Percentiles rank a stretch among this genome's conserved stretches.
Conservation (phyloP, 2,797 vertebrate species). For the Limosa lapponica region DNA sequence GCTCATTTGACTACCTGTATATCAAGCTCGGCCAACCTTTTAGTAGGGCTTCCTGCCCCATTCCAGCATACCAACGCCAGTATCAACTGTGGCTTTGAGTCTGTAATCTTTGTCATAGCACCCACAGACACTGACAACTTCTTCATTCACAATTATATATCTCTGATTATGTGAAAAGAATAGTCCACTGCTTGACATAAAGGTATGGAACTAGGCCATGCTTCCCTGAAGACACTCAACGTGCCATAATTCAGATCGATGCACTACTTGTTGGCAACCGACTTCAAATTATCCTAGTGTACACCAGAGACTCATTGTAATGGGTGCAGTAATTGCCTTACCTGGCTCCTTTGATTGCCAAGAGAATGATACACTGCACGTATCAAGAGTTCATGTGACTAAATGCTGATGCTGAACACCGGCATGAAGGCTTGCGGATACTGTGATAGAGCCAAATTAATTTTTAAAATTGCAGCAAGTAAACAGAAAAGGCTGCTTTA, state of each 20-base stretch:
- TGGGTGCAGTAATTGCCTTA: background rate
- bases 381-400: background rate
- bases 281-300: background rate
- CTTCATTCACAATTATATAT: background rate
- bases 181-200: background rate
- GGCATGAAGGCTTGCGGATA: background rate
- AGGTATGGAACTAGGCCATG: background rate
- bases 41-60: background rate
- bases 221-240: background rate
- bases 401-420: background rate
- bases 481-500: background rate
- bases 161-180: background rate
- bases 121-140: background rate
- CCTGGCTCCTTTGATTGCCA: background rate
- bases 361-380: background rate
- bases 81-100: background rate
- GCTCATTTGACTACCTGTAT: conserved; percentile 37
- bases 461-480: background rate
- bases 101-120: background rate
- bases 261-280: background rate
- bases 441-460: background rate
- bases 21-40: background rate
- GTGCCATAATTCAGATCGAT: accelerated
- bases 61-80: background rate
- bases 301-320: background rate